Evolutionary conservation across 2,113 vertebrate species (phyloP), one percentile per base, ranked within the genome.

Genomic region (Psilopsiagon aurifrons): DNA sequence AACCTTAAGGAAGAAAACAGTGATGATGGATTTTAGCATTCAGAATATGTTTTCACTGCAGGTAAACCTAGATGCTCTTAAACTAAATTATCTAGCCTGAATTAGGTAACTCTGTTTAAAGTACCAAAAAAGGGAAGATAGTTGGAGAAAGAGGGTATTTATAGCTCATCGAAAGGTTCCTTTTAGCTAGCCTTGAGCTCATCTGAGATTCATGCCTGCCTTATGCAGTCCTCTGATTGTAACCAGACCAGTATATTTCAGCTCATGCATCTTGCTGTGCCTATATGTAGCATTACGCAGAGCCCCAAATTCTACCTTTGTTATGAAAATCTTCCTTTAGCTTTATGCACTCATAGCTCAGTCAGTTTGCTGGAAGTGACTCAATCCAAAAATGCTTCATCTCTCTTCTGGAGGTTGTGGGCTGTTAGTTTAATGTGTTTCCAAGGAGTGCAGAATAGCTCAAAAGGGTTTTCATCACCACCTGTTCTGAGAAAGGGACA

Each of bases 351-450:
- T 46, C 51, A 14, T 4, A 73, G 66, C 83, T 90, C 51, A 83
- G 64, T 74, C 66, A 14, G 67, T 43, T 95, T 87, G 22, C 66
- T 95, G 92, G 82, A 91, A 88, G 41, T 62, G 62, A 63, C 68
- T 88, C 67, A 75, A 49, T 78, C 57, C 67, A 23, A 90, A 91
- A 91, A 90, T 52, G 59, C 47, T 87, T 91, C 41, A 51, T 90
- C 68, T 93, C 43, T 79, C 83, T 86, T 92, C 70, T 71, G 71
- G 76, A 92, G 59, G 37, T 10, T 60, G 51, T 35, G 76, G 78
- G 57, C 86, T 88, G 74, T 66, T 89, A 70, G 64, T 88, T 92
- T 67, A 92, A 92, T 88, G 74, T 57, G 22, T 94, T 96, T 94
- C 76, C 81, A 96, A 94, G 78, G 74, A 74, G 51, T 8, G 23